Evolutionary conservation across 1,140 invertebrate genomes (phyloP).

Genomic region (Eciton burchellii): DNA sequence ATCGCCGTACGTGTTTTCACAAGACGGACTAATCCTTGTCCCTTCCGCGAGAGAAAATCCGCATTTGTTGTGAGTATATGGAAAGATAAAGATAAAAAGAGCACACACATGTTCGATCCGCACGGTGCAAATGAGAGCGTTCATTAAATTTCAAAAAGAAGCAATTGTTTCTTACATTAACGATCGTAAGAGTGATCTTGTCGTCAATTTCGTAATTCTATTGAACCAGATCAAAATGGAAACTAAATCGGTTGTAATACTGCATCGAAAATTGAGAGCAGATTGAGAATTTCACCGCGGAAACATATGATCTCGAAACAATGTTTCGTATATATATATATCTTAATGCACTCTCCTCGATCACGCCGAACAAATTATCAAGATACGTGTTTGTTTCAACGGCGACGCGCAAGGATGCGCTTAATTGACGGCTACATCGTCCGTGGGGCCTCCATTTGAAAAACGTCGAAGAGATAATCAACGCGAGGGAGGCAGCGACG

Average conservation of each 20-base stretch:
- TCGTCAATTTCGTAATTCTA: neutral
- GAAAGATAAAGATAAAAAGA: constrained; percentile 38
- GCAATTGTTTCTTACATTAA: neutral
- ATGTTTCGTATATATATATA: neutral
- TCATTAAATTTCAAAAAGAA: constrained; percentile 2
- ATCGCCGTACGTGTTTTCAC: constrained; percentile 50
- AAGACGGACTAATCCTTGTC: constrained; percentile 53
- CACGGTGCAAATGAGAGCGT: neutral
- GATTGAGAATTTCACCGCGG: neutral
- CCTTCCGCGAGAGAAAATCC: constrained; percentile 8
- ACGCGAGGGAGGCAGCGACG: constrained; percentile 28
- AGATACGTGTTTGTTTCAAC: neutral
- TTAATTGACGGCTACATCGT: constrained; percentile 32
- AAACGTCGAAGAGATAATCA: constrained; percentile 58
- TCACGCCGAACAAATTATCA: neutral
- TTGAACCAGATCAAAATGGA: neutral
- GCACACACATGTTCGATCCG: neutral
- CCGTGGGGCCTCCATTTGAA: constrained; percentile 27
- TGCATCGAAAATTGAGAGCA: neutral
- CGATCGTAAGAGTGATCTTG: neutral
- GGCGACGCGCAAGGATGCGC: constrained; percentile 4
- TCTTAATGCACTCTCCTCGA: neutral
- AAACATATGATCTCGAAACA: neutral
- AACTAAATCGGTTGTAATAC: neutral
- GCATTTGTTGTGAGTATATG: constrained; percentile 14